phyloP scores from a whole-genome alignment of 2,888 invertebrate species.

The Dascillus cervinus region DNA sequence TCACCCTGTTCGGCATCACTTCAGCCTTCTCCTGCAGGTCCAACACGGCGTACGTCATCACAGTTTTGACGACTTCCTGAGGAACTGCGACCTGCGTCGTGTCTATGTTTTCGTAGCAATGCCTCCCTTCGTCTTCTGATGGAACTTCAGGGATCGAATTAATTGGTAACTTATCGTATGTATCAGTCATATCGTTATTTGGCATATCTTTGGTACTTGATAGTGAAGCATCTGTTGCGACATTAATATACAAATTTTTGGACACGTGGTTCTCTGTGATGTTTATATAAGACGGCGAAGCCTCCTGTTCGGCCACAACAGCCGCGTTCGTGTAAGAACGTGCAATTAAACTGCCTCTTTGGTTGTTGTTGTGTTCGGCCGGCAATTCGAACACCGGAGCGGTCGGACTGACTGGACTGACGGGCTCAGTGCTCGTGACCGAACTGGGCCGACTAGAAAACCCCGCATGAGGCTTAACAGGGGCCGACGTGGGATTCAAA shows the following conservation, averaged over 20 bases:
- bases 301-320: slow-evolving; percentile 14
- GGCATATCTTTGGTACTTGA: slow-evolving; percentile 25
- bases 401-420: slow-evolving; percentile 37
- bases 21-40: no score
- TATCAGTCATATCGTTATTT: slow-evolving; percentile 20
- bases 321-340: slow-evolving; percentile 31
- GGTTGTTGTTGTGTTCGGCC: slow-evolving; percentile 47
- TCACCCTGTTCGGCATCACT: no score
- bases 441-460: slow-evolving; percentile 38
- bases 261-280: slow-evolving; percentile 35
- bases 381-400: slow-evolving; percentile 24
- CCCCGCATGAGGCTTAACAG: slow-evolving; percentile 34
- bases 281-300: slow-evolving; percentile 33
- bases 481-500: slow-evolving; percentile 42
- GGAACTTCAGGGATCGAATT: slow-evolving; percentile 16
- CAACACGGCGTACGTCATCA: no score
- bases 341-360: slow-evolving; percentile 33
- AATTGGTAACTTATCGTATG: slow-evolving; percentile 19
- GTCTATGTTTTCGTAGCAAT: slow-evolving; percentile 51
- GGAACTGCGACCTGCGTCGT: no score
- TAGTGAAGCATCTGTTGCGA: slow-evolving; percentile 14
- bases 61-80: no score
- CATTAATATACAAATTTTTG: slow-evolving; percentile 39
- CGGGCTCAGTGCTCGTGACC: slow-evolving; percentile 35
- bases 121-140: slow-evolving; percentile 37